Base-by-base conservation (phyloP, 1,140 invertebrate genomes). In the Phocides pigmalion region DNA sequence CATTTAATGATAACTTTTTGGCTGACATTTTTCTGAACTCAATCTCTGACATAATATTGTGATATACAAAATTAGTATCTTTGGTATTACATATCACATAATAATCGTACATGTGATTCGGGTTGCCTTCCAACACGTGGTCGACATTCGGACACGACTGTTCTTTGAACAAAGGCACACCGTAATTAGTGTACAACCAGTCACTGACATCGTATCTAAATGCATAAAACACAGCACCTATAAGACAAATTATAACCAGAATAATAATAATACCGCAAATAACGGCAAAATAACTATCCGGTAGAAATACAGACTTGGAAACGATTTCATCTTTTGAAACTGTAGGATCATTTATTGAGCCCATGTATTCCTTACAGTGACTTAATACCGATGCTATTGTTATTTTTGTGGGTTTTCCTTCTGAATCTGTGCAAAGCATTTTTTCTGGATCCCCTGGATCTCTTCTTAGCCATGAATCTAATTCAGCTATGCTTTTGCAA, bases 71-170 rank as follows among this genome's bases (percentile, higher is more conserved):
- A 67, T 96, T 94, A 47, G 96, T 95, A 89, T 98, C 97, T 84
- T 96, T 95, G 70, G 95, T 95, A 88, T 96, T 96, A 92, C 97
- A 97, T 63, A 97, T 95, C 79, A 98, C 93, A 87, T 97, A 98
- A 41, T 96, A 97, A 79, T 98, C 97, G 85, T 96, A 97, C 25
- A 97, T 92, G 61, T 95, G 94, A 79, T 96, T 95, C 25, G 94
- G 93, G 78, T 96, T 90, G 16, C 87, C 86, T 53, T 91, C 95
- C 64, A 93, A 81, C 58, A 94, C 93, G 68, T 86, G 85, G 37
- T 91, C 89, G 17, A 91, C 91, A 51, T 92, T 91, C 3, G 87
- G 68, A 70, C 93, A 80, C 68, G 93, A 71, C 71, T 89, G 73
- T 89, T 93, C 92, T 91, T 94, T 92, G 62, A 95, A 96, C 32